Conservation (phyloP, 2,888 invertebrate species). For the Gryllus longicercus region DNA sequence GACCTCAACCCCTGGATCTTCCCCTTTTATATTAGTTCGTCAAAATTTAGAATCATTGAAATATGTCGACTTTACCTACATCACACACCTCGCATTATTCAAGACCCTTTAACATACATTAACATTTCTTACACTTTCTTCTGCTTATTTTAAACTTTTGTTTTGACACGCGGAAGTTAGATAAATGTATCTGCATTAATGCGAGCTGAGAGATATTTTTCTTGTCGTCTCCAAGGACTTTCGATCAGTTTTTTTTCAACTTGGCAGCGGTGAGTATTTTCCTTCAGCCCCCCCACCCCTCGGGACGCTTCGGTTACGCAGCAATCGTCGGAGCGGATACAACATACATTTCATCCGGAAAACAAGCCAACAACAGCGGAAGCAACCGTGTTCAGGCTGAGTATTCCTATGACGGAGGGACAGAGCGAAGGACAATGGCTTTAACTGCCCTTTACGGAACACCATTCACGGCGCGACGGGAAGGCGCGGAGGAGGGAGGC, state of each 20-base stretch:
- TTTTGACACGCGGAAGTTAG: neutral
- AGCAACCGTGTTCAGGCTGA: neutral
- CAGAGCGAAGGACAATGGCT: constrained; percentile 1
- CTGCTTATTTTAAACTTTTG: neutral
- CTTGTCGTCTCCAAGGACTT: neutral
- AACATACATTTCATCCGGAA: constrained; percentile 1
- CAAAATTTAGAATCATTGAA: no score
- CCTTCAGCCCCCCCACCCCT: neutral
- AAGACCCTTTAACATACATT: no score
- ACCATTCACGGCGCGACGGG: constrained; percentile 1
- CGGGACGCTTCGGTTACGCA: neutral
- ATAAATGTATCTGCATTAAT: neutral
- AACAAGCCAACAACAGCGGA: constrained; percentile 5
- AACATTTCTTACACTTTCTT: neutral
- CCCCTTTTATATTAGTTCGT: no score
- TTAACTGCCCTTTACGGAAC: constrained; percentile 17
- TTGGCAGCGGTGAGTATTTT: neutral
- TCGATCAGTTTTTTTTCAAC: constrained; percentile 1
- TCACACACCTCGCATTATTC: no score
- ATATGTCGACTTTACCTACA: no score
- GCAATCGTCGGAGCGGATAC: constrained; percentile 17
- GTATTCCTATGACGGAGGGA: neutral
- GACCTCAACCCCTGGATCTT: no score
- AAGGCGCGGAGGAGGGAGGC: neutral
- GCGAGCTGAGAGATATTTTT: neutral